Evolutionary conservation across 2,113 vertebrate genomes (phyloP).

Genomic region (Galbula dea): DNA sequence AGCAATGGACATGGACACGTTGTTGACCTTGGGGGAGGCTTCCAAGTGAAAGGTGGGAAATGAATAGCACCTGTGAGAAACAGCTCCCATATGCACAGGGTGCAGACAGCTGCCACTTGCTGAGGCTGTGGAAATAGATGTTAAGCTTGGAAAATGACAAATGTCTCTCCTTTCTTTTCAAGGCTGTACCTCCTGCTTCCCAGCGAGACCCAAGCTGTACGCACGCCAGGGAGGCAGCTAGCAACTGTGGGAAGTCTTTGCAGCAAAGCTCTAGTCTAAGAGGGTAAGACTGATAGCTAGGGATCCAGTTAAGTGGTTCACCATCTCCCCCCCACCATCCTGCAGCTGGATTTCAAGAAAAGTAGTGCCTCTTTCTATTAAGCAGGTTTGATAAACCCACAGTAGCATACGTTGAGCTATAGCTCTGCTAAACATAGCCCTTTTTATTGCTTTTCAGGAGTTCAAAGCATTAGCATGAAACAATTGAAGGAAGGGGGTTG

Average conservation of each 20-base stretch:
- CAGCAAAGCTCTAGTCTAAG: background rate
- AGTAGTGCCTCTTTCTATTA: background rate
- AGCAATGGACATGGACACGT: fast-evolving
- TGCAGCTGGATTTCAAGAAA: background rate
- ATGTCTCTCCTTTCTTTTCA: fast-evolving
- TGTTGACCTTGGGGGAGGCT: background rate
- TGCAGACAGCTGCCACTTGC: background rate
- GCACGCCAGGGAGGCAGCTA: background rate
- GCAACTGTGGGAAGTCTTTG: background rate
- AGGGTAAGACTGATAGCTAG: background rate
- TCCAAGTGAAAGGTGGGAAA: fast-evolving
- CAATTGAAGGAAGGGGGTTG: background rate
- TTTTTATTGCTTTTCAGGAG: background rate
- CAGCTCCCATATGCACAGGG: fast-evolving
- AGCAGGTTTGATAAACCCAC: background rate
- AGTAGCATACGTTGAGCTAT: background rate
- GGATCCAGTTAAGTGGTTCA: background rate
- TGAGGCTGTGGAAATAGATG: background rate
- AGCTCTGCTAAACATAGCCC: background rate
- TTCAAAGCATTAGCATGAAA: slow-evolving; percentile 2
- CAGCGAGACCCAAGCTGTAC: background rate
- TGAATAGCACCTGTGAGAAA: fast-evolving
- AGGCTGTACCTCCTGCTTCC: background rate
- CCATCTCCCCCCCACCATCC: fast-evolving
- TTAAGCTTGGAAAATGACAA: background rate